Evolutionary conservation across 2,113 vertebrate species (phyloP), one percentile per base, ranked within the genome.

Genomic region (Oplegnathus fasciatus): DNA sequence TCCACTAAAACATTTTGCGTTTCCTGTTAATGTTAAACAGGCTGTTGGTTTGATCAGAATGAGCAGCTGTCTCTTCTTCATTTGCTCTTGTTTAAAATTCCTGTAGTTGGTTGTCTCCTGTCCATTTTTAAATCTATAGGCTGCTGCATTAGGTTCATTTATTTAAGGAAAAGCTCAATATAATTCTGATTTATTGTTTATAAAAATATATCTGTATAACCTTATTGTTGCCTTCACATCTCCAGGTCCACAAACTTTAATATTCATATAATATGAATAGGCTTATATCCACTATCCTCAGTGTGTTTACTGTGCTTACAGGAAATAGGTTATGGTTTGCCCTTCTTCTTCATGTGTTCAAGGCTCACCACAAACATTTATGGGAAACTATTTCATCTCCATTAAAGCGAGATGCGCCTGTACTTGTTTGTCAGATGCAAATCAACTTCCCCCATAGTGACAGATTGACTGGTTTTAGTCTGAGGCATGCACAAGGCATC

Each of bases 361-460:
- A 26, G 30, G 7, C 50, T 50, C 9, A 30, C 7, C 18, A 58
- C 9, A 64, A 6, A 32, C 52, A 78, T 46, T 6, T 10, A 60
- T 34, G 44, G n/a, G 44, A 62, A 86, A 24, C 24, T 71, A 6
- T 68, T 57, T 32, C 2, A 48, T 75, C 34, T 42, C 42, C 34
- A 28, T 7, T 30, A 3, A 20, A 7, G 20, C 4, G 5, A 70
- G 32, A 86, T 72, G 26, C 0, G 64, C 28, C 46, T 62, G 50
- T 40, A 57, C 44, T 65, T 76, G 60, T 83, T 85, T 69, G 30
- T 58, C 2, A 60, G 24, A 83, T 66, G 54, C 46, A 71, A 67
- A 80, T 79, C 28, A 77, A 54, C 64, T 85, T 85, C 75, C 42
- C 42, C n/a, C 30, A 7, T 61, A 8, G 7, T 72, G 44, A 62